Evolutionary conservation across 2,888 invertebrate genomes (phyloP), one percentile per base, ranked within the genome.

Genomic region (Dynastes grantii): DNA sequence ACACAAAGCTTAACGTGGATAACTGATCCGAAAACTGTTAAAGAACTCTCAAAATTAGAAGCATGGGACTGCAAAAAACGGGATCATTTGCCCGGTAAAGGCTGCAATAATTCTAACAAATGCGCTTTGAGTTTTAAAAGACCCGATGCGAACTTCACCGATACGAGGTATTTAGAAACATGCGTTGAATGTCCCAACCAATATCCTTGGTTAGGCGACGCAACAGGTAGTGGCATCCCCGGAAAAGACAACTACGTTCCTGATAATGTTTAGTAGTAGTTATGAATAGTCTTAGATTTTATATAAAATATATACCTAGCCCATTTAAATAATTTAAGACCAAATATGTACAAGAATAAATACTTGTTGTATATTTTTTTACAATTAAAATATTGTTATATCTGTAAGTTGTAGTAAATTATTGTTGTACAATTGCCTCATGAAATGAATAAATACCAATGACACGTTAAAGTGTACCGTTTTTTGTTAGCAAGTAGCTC

Each of bases 1-100:
- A 96, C 97, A 0, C 96, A 97, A 90, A 94, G 95, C n/a, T 89
- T 97, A 78, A 95, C 95, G 58, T 97, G 96, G 95, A 95, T 97
- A 88, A 96, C 96, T 0, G 96, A 97, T 84, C 97, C 97, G 0
- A 94, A 93, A 85, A 90, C 95, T 0, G 87, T 91, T 2, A 94
- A 93, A 82, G 89, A 93, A 9, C 88, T 97, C 51, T 90, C 87
- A 84, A 93, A 92, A 85, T 96, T 93, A 85, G 96, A 96, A 78
- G 91, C 95, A 0, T 97, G 96, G 97, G 92, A 92, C 67, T 97
- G 97, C 86, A 94, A 93, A 85, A 93, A 92, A 84, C 90, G 90
- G 82, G 93, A 95, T 67, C 92, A 92, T 81, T 87, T 93, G 73
- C 95, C 96, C 0, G 90, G 92, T 2, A 92, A 94, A 78, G 94